Evolutionary conservation across 2,113 vertebrate genomes (phyloP).

Genomic region (cat (Felis catus)): DNA sequence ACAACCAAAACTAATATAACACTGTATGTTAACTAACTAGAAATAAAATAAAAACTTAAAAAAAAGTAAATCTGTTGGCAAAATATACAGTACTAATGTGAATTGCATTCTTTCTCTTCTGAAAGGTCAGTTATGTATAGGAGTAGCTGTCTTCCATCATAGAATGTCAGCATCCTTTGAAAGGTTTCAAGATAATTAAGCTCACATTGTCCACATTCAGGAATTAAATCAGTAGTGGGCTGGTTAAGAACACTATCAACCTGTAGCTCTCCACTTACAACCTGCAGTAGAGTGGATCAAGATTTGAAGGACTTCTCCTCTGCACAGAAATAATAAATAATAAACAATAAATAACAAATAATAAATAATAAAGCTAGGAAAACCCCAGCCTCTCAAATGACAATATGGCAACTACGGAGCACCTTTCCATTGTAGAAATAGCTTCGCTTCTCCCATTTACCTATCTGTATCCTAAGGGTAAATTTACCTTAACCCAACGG

Average conservation of each 20-base stretch:
- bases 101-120: neutral
- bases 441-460: neutral
- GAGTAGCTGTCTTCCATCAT: neutral
- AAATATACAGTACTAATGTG: neutral
- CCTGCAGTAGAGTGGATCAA: neutral
- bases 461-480: neutral
- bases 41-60: neutral
- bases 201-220: neutral
- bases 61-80: neutral
- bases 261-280: neutral
- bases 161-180: neutral
- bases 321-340: neutral
- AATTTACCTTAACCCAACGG: neutral
- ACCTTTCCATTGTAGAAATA: neutral
- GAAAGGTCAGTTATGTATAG: neutral
- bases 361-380: neutral
- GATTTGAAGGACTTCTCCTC: neutral
- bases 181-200: neutral
- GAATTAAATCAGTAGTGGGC: neutral
- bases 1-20: neutral
- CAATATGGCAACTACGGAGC: neutral
- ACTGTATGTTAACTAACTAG: neutral
- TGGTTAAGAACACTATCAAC: neutral
- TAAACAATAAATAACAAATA: neutral
- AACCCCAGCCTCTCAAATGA: neutral